Conservation (phyloP, 2,888 invertebrate genomes). For the Nomada goodeniana region DNA sequence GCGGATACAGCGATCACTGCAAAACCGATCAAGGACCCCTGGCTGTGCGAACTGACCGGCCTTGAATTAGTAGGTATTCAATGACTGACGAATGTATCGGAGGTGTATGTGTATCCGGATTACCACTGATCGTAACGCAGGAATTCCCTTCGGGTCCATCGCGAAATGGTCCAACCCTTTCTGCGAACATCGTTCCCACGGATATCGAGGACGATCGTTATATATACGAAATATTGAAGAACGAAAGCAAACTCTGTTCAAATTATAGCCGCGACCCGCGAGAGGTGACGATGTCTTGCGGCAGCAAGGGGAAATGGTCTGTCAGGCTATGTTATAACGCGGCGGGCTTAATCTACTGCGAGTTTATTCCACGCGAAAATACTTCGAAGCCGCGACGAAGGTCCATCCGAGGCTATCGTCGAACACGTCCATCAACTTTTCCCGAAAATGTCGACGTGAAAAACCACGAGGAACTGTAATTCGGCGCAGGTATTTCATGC, state of each 20-base stretch:
- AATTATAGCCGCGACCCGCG: background rate
- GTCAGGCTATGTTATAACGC: background rate
- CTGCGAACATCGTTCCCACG: conserved; percentile 26
- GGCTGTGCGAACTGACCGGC: conserved; percentile 45
- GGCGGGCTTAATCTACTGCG: background rate
- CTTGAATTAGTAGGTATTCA: conserved; percentile 55
- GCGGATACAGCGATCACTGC: conserved; percentile 45
- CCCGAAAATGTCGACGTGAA: background rate
- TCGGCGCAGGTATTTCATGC: background rate
- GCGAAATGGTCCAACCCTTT: conserved; percentile 10
- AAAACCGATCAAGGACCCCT: conserved; percentile 50
- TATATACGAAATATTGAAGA: no score
- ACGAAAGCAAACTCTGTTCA: background rate
- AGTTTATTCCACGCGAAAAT: background rate
- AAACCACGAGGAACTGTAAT: background rate
- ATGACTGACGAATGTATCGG: conserved; percentile 50
- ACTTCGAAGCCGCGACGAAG: background rate
- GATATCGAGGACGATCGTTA: conserved; percentile 8
- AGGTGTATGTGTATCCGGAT: conserved; percentile 36
- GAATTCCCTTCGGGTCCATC: no score
- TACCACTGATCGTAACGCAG: conserved; percentile 46
- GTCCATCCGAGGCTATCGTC: background rate
- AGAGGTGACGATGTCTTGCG: background rate
- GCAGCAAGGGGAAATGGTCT: background rate
- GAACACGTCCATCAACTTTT: background rate